phyloP scores from a whole-genome alignment of 2,888 invertebrate species.

The Eulithis prunata region DNA sequence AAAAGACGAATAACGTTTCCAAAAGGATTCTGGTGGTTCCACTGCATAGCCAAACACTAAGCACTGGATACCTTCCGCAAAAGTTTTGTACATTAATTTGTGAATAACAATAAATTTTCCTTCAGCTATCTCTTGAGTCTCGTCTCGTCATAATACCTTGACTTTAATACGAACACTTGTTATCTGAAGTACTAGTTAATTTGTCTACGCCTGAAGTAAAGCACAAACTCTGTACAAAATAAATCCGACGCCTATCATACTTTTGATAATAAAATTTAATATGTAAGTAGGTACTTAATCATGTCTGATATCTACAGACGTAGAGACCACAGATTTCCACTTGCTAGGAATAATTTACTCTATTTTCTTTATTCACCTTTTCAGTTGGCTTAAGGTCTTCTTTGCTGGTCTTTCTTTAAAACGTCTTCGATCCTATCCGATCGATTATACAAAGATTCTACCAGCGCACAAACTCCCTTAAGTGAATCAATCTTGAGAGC shows the following conservation, averaged over 20 bases:
- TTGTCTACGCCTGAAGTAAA: too few relatives aligned
- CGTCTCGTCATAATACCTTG: neutral
- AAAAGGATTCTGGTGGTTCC: neutral
- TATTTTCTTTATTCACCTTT: too few relatives aligned
- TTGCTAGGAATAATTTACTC: too few relatives aligned
- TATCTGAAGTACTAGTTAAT: neutral
- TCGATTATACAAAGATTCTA: conserved; percentile 1
- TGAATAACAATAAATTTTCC: neutral
- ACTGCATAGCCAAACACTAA: too few relatives aligned
- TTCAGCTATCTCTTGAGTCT: neutral
- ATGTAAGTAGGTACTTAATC: too few relatives aligned
- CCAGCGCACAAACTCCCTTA: neutral
- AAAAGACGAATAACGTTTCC: neutral
- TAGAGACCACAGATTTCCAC: too few relatives aligned
- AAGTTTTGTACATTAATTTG: neutral
- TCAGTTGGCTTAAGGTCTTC: neutral
- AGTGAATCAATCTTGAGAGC: conserved; percentile 2
- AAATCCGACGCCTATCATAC: too few relatives aligned
- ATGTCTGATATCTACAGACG: too few relatives aligned
- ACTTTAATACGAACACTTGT: neutral
- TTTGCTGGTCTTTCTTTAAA: neutral
- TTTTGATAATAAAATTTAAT: too few relatives aligned
- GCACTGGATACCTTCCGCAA: neutral
- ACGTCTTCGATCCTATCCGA: neutral
- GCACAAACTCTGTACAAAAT: too few relatives aligned